Percentiles rank a stretch among this genome's conserved stretches.
These are phyloP conservation scores for Leguminivora glycinivorella DNA, from an alignment of 1,140 invertebrate genomes.

Conservation along the genomic window DNA sequence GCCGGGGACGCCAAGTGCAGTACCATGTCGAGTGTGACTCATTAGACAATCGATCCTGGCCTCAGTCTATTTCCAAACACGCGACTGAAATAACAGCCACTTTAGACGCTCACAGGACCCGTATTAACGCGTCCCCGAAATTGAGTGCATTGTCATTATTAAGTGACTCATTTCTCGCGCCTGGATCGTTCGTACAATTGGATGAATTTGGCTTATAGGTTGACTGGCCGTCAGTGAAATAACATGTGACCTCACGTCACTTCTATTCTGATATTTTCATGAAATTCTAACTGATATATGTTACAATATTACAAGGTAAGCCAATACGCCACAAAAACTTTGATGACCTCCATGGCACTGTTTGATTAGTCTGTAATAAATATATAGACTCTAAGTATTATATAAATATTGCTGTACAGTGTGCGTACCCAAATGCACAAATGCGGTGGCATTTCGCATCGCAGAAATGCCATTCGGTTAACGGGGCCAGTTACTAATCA, in stretches of 20 bases:
- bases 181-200: constrained; percentile 27
- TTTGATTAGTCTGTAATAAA: too few relatives aligned
- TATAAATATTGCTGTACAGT: too few relatives aligned
- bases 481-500: too few relatives aligned
- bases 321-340: too few relatives aligned
- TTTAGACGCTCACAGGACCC: constrained; percentile 22
- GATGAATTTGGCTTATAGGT: constrained; percentile 14
- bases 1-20: constrained; percentile 62
- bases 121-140: constrained; percentile 28
- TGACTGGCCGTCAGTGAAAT: neutral
- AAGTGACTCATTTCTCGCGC: constrained; percentile 42
- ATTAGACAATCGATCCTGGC: constrained; percentile 69
- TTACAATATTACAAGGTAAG: too few relatives aligned
- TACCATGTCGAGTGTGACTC: constrained; percentile 67
- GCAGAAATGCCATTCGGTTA: too few relatives aligned
- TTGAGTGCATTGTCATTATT: constrained; percentile 31
- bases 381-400: too few relatives aligned
- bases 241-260: neutral
- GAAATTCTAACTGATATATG: too few relatives aligned
- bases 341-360: too few relatives aligned
- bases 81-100: constrained; percentile 32
- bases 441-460: too few relatives aligned
- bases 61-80: constrained; percentile 33
- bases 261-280: too few relatives aligned
- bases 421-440: too few relatives aligned